These are phyloP conservation scores for Eupleurogrammus muticus DNA, from an alignment of 2,797 vertebrate species.

Conservation along the genomic window DNA sequence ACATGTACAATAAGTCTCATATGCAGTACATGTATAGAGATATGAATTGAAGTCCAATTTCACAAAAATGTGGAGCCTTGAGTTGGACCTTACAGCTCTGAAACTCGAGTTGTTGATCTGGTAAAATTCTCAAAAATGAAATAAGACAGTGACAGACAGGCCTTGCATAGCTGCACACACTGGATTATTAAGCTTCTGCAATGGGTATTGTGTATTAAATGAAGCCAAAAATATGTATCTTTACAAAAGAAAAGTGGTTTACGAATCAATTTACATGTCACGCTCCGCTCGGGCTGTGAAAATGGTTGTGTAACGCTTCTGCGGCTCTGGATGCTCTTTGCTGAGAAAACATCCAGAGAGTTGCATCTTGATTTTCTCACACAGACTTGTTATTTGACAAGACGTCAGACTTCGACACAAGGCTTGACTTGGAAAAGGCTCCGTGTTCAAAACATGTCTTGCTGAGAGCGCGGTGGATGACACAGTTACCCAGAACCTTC, in stretches of 20 bases:
- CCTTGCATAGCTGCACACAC: neutral
- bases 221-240: too few relatives aligned
- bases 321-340: neutral
- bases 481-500: conserved; percentile 11
- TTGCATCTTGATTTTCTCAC: neutral
- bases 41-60: too few relatives aligned
- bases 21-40: too few relatives aligned
- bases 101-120: neutral
- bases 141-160: neutral
- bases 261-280: neutral
- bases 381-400: neutral
- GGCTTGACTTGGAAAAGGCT: neutral
- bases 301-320: neutral
- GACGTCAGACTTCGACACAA: too few relatives aligned
- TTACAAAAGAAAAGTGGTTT: neutral
- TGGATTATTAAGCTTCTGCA: neutral
- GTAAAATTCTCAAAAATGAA: too few relatives aligned
- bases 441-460: neutral
- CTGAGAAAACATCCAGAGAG: too few relatives aligned
- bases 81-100: too few relatives aligned
- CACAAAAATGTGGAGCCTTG: too few relatives aligned
- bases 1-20: too few relatives aligned
- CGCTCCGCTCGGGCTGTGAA: neutral
- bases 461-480: conserved; percentile 10
- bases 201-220: too few relatives aligned